A percentile compares a stretch with the other conserved stretches of the same genome.
Evolutionary conservation across 2,888 invertebrate species (phyloP).

Genomic region (Alitta virens): DNA sequence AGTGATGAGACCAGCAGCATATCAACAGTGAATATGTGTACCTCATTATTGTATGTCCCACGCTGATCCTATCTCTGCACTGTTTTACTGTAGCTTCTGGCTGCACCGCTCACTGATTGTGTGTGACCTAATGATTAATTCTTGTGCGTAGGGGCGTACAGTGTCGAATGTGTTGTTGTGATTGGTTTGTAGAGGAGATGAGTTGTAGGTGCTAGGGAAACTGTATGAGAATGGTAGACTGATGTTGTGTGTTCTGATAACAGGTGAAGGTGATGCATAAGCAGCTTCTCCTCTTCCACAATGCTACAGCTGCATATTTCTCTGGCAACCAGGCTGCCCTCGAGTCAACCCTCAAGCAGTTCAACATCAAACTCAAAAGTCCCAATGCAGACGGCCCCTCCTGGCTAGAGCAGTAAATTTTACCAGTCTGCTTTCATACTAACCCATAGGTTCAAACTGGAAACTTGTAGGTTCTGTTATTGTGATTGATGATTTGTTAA

Average conservation of each 20-base stretch:
- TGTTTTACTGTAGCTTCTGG: too few species aligned
- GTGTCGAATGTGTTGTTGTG: too few species aligned
- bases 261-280: conserved; percentile 99
- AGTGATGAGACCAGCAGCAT: too few species aligned
- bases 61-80: too few species aligned
- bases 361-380: conserved; percentile 85
- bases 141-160: background rate
- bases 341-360: conserved; percentile 91
- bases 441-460: too few species aligned
- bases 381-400: conserved; percentile 76
- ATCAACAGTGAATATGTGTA: too few species aligned
- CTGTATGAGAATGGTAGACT: background rate
- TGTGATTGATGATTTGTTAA: too few species aligned
- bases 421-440: background rate
- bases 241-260: conserved; percentile 13
- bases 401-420: conserved; percentile 69
- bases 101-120: background rate
- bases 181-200: too few species aligned
- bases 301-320: conserved; percentile 95
- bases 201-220: too few species aligned
- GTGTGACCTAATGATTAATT: background rate
- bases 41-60: too few species aligned
- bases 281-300: conserved; percentile 90
- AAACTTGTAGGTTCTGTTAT: too few species aligned
- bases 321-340: conserved; percentile 91